phyloP scores from a whole-genome alignment of 2,113 vertebrate genomes.

The Tyto alba region DNA sequence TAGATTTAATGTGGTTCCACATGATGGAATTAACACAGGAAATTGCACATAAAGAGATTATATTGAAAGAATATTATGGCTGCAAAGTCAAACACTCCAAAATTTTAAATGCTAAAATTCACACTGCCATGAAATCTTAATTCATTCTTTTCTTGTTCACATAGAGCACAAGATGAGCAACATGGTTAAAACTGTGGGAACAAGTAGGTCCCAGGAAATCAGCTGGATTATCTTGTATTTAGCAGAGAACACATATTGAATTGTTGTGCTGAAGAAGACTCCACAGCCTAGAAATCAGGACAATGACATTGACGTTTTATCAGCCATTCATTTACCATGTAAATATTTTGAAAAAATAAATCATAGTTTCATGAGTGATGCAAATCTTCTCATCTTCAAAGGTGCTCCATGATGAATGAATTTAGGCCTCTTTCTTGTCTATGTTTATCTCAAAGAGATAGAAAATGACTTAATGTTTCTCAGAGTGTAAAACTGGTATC shows the following conservation, averaged over 20 bases:
- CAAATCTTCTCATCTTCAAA: neutral
- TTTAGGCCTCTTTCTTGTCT: neutral
- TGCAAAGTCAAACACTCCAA: neutral
- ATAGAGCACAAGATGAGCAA: neutral
- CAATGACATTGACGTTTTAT: neutral
- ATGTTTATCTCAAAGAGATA: neutral
- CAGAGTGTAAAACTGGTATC: neutral
- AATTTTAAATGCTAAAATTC: neutral
- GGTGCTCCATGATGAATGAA: neutral
- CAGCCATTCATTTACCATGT: neutral
- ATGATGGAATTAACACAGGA: neutral
- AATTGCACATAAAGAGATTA: neutral
- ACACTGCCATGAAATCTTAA: neutral
- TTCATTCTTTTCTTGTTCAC: neutral
- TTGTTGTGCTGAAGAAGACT: neutral
- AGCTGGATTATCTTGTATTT: neutral
- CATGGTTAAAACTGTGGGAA: neutral
- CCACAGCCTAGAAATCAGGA: neutral
- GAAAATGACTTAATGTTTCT: neutral
- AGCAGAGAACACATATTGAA: neutral
- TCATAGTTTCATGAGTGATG: neutral
- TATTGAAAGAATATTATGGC: neutral
- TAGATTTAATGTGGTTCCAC: neutral
- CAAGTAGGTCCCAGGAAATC: neutral
- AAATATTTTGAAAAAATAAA: slow-evolving; percentile 19